phyloP scores from a whole-genome alignment of 1,140 invertebrate species.

The Leptopilina clavipes region DNA sequence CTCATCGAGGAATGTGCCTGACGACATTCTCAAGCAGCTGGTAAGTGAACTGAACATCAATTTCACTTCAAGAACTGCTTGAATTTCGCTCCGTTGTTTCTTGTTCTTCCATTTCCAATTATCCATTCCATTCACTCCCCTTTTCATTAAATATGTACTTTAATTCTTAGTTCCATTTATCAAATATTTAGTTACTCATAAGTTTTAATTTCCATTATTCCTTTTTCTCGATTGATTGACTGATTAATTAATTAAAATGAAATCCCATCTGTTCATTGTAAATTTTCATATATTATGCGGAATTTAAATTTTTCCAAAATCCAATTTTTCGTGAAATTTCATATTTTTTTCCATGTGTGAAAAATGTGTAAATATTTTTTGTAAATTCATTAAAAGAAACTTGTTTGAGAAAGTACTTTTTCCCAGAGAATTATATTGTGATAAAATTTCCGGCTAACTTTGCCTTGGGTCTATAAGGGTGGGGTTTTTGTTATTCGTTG shows the following conservation, averaged over 20 bases:
- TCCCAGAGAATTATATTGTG: not conserved
- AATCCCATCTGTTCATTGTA: too few species aligned
- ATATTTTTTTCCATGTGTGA: too few species aligned
- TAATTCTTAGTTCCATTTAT: too few species aligned
- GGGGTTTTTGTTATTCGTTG: not conserved
- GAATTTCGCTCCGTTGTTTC: not conserved
- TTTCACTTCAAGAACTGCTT: not conserved
- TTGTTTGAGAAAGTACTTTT: not conserved
- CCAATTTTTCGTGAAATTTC: too few species aligned
- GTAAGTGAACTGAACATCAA: slow-evolving; percentile 74
- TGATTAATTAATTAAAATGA: too few species aligned
- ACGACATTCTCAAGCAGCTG: slow-evolving; percentile 85
- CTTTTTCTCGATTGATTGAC: too few species aligned
- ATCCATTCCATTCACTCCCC: not conserved
- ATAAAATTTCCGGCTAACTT: not conserved
- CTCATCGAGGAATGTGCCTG: slow-evolving; percentile 89
- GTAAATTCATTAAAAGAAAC: not conserved
- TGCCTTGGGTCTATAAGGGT: not conserved
- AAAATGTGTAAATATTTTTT: not conserved
- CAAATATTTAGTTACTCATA: too few species aligned
- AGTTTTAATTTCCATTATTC: too few species aligned
- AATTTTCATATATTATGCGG: too few species aligned
- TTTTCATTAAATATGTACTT: not conserved
- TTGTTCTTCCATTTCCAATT: not conserved
- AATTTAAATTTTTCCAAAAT: too few species aligned